phyloP scores from a whole-genome alignment of 1,140 invertebrate genomes.

The Maconellicoccus hirsutus region DNA sequence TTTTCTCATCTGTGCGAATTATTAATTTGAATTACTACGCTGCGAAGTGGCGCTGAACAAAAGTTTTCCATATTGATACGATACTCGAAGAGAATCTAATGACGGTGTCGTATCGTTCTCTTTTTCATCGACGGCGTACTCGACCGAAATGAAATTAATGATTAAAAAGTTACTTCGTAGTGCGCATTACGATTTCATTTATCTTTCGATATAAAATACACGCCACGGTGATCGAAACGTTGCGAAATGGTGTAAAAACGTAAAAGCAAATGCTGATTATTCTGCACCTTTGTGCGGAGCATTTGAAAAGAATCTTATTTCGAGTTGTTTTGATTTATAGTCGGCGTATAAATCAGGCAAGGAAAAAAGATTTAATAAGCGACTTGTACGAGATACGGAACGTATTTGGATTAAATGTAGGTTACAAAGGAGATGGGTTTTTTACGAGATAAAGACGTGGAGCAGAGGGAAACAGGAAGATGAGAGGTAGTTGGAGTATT shows the following conservation, averaged over 20 bases:
- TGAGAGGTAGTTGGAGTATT: too few relatives aligned
- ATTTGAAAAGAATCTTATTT: not conserved
- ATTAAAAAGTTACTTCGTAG: not conserved
- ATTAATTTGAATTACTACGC: too few relatives aligned
- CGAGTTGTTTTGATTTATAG: constrained; percentile 9
- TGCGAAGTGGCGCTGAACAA: too few relatives aligned
- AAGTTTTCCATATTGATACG: too few relatives aligned
- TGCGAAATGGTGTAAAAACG: not conserved
- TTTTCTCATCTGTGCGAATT: too few relatives aligned
- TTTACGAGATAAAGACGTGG: too few relatives aligned
- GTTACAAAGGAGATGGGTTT: too few relatives aligned
- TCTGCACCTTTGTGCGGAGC: not conserved
- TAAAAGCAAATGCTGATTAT: not conserved
- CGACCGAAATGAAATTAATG: not conserved
- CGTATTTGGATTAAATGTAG: too few relatives aligned
- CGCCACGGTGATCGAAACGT: not conserved
- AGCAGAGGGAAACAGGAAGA: too few relatives aligned
- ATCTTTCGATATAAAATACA: not conserved
- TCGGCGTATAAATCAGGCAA: not conserved
- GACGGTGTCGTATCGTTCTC: too few relatives aligned
- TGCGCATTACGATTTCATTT: not conserved
- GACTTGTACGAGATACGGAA: too few relatives aligned
- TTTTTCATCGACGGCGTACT: not conserved
- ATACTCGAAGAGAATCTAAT: too few relatives aligned
- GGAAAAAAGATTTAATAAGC: not conserved